Percentiles rank a stretch among this genome's conserved stretches.
Conservation (phyloP, 2,113 vertebrate species). For the Gila orcuttii region DNA sequence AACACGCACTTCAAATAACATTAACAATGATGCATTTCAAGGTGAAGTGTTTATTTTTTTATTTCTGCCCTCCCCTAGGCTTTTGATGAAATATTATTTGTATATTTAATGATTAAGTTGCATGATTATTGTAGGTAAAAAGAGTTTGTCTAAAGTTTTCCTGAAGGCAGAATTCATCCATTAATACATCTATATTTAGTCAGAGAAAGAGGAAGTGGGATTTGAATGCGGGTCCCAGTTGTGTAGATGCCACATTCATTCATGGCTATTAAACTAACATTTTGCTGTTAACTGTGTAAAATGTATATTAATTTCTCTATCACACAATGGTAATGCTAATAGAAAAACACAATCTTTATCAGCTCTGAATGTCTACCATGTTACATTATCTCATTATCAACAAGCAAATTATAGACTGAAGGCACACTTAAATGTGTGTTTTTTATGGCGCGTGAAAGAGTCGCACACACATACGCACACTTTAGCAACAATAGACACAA, state of each 20-base stretch:
- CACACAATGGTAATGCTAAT: not conserved
- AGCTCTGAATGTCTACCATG: constrained; percentile 14
- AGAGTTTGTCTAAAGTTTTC: not conserved
- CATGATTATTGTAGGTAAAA: not conserved
- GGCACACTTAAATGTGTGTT: constrained; percentile 16
- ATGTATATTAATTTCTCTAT: not conserved
- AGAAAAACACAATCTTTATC: not conserved
- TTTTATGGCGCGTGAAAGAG: not conserved
- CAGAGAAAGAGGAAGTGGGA: not conserved
- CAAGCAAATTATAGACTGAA: constrained; percentile 15
- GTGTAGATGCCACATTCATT: constrained; percentile 42
- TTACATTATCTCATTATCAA: constrained; percentile 27
- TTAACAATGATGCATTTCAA: not conserved
- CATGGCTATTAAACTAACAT: not conserved
- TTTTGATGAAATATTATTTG: not conserved
- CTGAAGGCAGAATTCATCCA: not conserved
- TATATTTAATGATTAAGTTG: not conserved
- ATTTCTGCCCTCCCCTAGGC: not conserved
- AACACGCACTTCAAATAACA: not conserved
- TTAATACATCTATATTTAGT: not conserved
- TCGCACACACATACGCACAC: not conserved
- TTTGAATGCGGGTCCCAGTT: not conserved
- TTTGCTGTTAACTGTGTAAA: not conserved
- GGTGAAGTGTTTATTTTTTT: not conserved
- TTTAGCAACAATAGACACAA: constrained; percentile 36